Evolutionary conservation across 2,888 invertebrate species (phyloP).

Genomic region (Calephelis perditalis): DNA sequence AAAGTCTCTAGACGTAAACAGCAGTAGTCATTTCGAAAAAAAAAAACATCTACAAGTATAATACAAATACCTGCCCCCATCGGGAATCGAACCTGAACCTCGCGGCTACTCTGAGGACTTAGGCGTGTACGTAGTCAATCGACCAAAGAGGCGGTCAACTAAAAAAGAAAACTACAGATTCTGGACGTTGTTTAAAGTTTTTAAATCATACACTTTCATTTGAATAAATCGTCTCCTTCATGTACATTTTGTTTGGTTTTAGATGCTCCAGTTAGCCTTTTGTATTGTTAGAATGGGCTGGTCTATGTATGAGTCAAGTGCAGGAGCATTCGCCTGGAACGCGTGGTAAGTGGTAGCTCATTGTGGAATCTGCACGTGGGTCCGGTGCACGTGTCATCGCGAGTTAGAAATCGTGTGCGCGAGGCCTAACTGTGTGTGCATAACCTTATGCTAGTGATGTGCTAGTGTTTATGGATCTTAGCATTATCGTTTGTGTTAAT

Average conservation of each 20-base stretch:
- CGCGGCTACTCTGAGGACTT: too few species aligned
- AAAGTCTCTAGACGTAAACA: too few species aligned
- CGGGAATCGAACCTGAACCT: too few species aligned
- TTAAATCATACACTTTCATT: conserved; percentile 8
- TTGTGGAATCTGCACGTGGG: conserved; percentile 62
- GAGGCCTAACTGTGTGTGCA: conserved; percentile 19
- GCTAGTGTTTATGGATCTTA: conserved; percentile 1
- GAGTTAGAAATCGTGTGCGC: conserved; percentile 19
- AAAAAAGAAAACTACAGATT: too few species aligned
- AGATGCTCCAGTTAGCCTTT: conserved; percentile 56
- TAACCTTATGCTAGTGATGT: not conserved
- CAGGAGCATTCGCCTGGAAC: conserved; percentile 70
- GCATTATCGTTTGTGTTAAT: conserved; percentile 1
- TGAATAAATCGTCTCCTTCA: conserved; percentile 4
- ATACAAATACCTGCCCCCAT: too few species aligned
- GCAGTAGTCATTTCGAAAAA: too few species aligned
- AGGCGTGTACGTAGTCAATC: too few species aligned
- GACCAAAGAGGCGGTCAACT: too few species aligned
- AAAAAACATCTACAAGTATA: too few species aligned
- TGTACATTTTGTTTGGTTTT: conserved; percentile 8
- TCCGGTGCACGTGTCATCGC: conserved; percentile 52
- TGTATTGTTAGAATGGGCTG: conserved; percentile 57
- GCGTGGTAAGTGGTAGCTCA: conserved; percentile 42
- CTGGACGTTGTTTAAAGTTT: too few species aligned
- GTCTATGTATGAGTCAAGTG: conserved; percentile 65